Evolutionary conservation across 2,888 invertebrate species (phyloP).

Genomic region (Cantharis rufa): DNA sequence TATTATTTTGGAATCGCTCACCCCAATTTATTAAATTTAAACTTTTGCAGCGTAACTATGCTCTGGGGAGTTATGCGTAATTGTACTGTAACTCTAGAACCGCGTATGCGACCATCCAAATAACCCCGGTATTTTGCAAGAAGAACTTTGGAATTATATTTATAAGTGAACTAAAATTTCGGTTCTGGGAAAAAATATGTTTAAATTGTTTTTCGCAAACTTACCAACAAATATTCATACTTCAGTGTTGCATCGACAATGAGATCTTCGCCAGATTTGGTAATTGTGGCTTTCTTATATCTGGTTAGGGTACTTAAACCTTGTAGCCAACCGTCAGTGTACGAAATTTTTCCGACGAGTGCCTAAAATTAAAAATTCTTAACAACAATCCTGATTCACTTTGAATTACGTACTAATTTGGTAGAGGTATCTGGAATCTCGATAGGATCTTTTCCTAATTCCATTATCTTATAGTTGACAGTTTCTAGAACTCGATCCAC

Average conservation of each 20-base stretch:
- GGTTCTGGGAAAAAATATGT: background rate
- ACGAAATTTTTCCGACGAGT: background rate
- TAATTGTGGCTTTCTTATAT: background rate
- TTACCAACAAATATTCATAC: background rate
- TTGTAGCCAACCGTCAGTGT: background rate
- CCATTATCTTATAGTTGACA: background rate
- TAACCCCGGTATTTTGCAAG: slow-evolving; percentile 3
- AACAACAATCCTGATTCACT: background rate
- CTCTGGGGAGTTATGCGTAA: background rate
- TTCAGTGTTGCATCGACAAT: background rate
- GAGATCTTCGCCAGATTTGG: background rate
- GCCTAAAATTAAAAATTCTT: background rate
- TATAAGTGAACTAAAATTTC: slow-evolving; percentile 10
- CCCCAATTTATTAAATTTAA: background rate
- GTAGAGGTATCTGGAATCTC: background rate
- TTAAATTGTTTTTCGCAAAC: background rate
- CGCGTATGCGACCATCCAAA: slow-evolving; percentile 5
- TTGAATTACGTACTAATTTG: background rate
- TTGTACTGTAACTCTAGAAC: background rate
- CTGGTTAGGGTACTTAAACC: background rate
- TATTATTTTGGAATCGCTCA: background rate
- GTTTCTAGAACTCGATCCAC: background rate
- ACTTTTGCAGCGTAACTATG: background rate
- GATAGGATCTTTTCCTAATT: background rate
- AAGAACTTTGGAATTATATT: slow-evolving; percentile 12